A percentile compares a stretch with the other conserved stretches of the same genome.
Evolutionary conservation across 1,140 invertebrate genomes (phyloP).

Genomic region (Pseudoatta argentina): DNA sequence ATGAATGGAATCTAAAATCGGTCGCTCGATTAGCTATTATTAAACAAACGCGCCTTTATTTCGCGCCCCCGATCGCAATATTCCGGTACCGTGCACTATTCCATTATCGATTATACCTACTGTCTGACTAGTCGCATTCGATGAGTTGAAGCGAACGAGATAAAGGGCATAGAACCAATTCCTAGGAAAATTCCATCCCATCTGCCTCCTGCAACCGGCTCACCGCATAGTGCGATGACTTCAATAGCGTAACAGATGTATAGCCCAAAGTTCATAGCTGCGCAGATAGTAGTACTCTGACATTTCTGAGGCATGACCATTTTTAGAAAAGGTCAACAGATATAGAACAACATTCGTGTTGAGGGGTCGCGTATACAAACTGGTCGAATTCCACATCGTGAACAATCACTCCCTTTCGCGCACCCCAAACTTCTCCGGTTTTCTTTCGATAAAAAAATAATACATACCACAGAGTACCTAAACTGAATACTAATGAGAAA

Average conservation of each 20-base stretch:
- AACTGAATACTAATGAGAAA: not conserved
- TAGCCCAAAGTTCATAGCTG: constrained; percentile 44
- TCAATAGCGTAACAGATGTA: constrained; percentile 53
- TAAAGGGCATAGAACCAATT: constrained; percentile 44
- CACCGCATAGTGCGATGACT: constrained; percentile 48
- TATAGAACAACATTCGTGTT: constrained; percentile 57
- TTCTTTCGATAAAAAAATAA: constrained; percentile 2
- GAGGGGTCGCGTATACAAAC: constrained; percentile 45
- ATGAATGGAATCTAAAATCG: constrained; percentile 51
- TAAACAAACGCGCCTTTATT: constrained; percentile 48
- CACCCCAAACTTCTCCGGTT: not conserved
- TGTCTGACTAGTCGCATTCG: constrained; percentile 41
- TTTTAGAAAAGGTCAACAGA: constrained; percentile 68
- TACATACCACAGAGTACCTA: not conserved
- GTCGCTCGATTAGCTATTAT: constrained; percentile 35
- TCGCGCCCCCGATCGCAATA: constrained; percentile 23
- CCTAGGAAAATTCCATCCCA: constrained; percentile 35
- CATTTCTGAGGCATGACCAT: constrained; percentile 62
- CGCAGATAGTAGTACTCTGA: constrained; percentile 50
- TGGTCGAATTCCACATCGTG: not conserved
- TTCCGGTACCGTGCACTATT: constrained; percentile 11
- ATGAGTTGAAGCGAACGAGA: constrained; percentile 31
- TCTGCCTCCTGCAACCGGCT: not conserved
- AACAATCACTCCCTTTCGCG: not conserved
- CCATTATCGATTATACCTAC: constrained; percentile 49